These are phyloP conservation scores for Anoplophora glabripennis DNA, from an alignment of 1,140 invertebrate species.

Conservation along the genomic window DNA sequence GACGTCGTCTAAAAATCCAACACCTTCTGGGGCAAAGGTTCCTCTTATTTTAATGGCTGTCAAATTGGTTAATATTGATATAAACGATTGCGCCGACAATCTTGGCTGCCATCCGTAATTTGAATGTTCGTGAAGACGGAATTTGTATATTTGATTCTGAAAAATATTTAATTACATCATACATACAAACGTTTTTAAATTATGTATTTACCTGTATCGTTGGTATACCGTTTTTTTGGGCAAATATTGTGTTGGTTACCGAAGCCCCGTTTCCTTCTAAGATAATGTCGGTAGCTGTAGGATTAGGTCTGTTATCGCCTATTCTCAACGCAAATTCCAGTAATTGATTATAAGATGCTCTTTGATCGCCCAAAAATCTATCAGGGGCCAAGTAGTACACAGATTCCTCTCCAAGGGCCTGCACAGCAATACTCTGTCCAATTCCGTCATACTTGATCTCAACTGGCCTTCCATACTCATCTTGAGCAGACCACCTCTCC, in stretches of 20 bases:
- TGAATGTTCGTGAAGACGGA: constrained; percentile 86
- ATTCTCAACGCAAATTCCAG: constrained; percentile 86
- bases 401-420: constrained; percentile 67
- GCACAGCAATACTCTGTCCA: constrained; percentile 75
- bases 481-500: constrained; percentile 82
- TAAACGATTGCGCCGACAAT: constrained; percentile 81
- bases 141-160: constrained; percentile 67
- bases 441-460: constrained; percentile 70
- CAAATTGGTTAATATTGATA: constrained; percentile 87
- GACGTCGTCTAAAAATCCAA: constrained; percentile 86
- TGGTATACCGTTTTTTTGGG: constrained; percentile 84
- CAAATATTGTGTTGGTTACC: constrained; percentile 83
- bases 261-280: constrained; percentile 77
- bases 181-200: no score
- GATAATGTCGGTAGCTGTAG: constrained; percentile 79
- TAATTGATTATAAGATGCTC: constrained; percentile 91
- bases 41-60: constrained; percentile 92
- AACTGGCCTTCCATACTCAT: constrained; percentile 57
- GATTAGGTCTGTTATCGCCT: constrained; percentile 67
- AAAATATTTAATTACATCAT: neutral
- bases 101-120: constrained; percentile 90
- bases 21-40: constrained; percentile 82
- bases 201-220: constrained; percentile 56
- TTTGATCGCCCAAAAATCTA: constrained; percentile 90
- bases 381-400: constrained; percentile 88